Conservation (phyloP, 1,140 invertebrate species). For the Leptinotarsa texana region DNA sequence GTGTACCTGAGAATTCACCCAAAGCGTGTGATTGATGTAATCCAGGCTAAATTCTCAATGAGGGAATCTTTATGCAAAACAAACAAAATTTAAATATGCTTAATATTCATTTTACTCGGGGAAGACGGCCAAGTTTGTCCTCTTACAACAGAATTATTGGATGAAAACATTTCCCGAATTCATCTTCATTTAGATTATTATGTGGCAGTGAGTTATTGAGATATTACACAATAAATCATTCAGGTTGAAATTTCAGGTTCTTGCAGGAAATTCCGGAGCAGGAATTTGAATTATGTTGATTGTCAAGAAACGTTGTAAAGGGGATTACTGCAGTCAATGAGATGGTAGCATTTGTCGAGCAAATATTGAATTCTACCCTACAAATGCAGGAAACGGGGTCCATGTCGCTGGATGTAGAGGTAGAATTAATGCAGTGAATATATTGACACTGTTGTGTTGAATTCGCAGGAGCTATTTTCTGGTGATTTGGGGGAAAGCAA, state of each 20-base stretch:
- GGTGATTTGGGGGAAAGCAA: too few species aligned
- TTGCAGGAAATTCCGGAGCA: neutral
- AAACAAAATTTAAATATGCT: conserved; percentile 9
- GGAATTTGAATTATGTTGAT: neutral
- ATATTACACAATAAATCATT: neutral
- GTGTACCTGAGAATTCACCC: neutral
- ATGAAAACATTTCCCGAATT: neutral
- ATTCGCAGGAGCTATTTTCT: too few species aligned
- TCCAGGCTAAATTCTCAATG: neutral
- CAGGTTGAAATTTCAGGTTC: neutral
- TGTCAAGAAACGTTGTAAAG: neutral
- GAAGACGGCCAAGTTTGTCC: neutral
- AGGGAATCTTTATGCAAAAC: neutral
- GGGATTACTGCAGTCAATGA: too few species aligned
- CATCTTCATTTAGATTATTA: neutral
- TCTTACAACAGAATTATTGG: neutral
- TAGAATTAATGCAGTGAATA: too few species aligned
- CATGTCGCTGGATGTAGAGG: too few species aligned
- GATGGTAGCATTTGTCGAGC: too few species aligned
- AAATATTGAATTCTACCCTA: too few species aligned
- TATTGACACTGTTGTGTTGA: too few species aligned
- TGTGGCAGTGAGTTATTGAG: neutral
- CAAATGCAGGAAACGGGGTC: too few species aligned
- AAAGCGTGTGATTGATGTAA: conserved; percentile 1
- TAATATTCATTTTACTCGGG: neutral